Conservation (phyloP, 64 coral and sea anemone genomes). For the Exaiptasia diaphana region DNA sequence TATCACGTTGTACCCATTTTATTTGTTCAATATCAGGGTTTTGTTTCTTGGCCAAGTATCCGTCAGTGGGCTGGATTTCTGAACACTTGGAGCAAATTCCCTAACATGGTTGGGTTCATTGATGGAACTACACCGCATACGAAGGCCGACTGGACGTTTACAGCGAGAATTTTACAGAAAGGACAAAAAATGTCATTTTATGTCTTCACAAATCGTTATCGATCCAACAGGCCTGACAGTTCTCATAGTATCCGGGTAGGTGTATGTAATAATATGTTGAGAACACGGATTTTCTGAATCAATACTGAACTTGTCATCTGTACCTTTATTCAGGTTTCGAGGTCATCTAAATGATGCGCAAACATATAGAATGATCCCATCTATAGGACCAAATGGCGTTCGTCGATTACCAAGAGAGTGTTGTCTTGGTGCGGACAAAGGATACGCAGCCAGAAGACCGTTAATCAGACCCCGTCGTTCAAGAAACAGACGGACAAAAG, state of each 20-base stretch:
- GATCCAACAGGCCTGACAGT: neutral
- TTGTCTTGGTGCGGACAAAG: neutral
- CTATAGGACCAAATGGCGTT: neutral
- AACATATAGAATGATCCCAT: neutral
- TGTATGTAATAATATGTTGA: too few relatives aligned
- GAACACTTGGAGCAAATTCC: neutral
- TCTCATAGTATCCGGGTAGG: neutral
- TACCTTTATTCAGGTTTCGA: too few relatives aligned
- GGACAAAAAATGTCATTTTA: constrained; percentile 23
- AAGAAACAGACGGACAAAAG: neutral
- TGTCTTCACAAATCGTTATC: constrained; percentile 15
- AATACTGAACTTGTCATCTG: too few relatives aligned
- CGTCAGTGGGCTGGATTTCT: neutral
- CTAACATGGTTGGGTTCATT: neutral
- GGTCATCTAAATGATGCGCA: neutral
- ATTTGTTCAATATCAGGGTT: neutral
- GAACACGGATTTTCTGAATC: too few relatives aligned
- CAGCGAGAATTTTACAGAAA: constrained; percentile 23
- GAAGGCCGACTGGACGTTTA: neutral
- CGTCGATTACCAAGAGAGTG: neutral
- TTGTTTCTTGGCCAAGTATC: constrained; percentile 13
- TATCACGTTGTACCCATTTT: constrained; percentile 6
- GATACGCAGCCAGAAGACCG: neutral
- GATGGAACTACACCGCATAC: neutral
- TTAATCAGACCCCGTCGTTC: neutral